These are phyloP conservation scores for Alosa sapidissima DNA, from an alignment of 2,797 vertebrate genomes.

Conservation along the genomic window DNA sequence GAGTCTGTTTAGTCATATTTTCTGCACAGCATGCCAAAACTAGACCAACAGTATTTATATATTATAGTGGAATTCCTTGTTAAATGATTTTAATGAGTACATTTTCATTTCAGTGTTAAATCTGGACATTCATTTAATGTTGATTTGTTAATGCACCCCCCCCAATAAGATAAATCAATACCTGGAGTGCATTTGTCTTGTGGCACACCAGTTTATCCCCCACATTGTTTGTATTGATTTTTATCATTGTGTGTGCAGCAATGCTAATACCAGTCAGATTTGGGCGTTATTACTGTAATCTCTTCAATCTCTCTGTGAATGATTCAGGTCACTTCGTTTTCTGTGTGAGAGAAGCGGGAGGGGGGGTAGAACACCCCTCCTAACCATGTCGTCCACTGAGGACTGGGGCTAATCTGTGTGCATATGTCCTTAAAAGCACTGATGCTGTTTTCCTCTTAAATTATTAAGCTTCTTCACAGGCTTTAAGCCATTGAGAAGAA, in stretches of 20 bases:
- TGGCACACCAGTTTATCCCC: background rate
- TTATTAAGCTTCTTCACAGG: constrained; percentile 76
- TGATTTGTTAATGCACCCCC: background rate
- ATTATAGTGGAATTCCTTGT: background rate
- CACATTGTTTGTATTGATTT: constrained; percentile 12
- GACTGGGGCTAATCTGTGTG: constrained; percentile 65
- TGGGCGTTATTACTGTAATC: constrained; percentile 23
- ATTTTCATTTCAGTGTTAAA: background rate
- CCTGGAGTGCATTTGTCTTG: background rate
- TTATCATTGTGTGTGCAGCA: constrained; percentile 2
- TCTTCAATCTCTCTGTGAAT: constrained; percentile 25
- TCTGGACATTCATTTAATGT: background rate
- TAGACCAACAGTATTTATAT: background rate
- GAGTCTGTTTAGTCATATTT: background rate
- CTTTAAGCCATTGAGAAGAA: constrained; percentile 73
- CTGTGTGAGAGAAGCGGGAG: background rate
- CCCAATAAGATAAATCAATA: background rate
- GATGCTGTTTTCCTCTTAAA: constrained; percentile 71
- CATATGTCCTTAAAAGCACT: constrained; percentile 75
- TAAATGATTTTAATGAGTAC: background rate
- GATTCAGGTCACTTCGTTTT: constrained; percentile 17
- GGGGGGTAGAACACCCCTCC: background rate
- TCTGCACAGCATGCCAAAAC: background rate
- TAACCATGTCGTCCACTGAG: constrained; percentile 24
- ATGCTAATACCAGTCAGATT: constrained; percentile 13